Conservation (phyloP, 2,113 vertebrate species). For the Ranitomeya imitator region DNA sequence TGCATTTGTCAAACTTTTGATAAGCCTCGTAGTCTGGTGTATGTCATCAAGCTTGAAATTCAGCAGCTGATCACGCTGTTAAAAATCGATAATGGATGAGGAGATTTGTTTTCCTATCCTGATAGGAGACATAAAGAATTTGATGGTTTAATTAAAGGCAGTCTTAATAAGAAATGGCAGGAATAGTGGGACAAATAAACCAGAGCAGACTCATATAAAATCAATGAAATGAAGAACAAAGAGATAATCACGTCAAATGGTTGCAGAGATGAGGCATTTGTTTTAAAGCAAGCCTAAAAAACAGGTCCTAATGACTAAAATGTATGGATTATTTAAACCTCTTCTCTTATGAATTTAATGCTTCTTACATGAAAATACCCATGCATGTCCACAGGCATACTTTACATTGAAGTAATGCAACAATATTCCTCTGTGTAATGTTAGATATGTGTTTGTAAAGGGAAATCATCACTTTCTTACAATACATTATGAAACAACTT, state of each 20-base stretch:
- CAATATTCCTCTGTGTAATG: neutral
- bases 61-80: constrained; percentile 48
- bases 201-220: constrained; percentile 39
- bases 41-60: constrained; percentile 38
- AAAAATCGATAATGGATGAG: constrained; percentile 50
- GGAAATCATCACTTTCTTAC: neutral
- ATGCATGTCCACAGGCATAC: neutral
- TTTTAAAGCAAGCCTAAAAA: constrained; percentile 28
- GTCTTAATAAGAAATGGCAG: constrained; percentile 54
- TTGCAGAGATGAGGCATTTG: constrained; percentile 13
- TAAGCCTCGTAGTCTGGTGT: constrained; percentile 28
- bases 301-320: constrained; percentile 16
- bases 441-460: neutral
- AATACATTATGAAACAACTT: neutral
- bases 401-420: neutral
- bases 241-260: constrained; percentile 47
- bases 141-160: constrained; percentile 55
- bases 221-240: constrained; percentile 48
- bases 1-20: constrained; percentile 34
- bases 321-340: constrained; percentile 24
- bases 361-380: constrained; percentile 18
- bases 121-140: constrained; percentile 47
- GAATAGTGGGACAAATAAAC: constrained; percentile 54
- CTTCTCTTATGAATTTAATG: neutral
- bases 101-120: constrained; percentile 53